These are phyloP conservation scores for Drosophila paulistorum DNA, from an alignment of 1,140 invertebrate genomes.

Conservation along the genomic window DNA sequence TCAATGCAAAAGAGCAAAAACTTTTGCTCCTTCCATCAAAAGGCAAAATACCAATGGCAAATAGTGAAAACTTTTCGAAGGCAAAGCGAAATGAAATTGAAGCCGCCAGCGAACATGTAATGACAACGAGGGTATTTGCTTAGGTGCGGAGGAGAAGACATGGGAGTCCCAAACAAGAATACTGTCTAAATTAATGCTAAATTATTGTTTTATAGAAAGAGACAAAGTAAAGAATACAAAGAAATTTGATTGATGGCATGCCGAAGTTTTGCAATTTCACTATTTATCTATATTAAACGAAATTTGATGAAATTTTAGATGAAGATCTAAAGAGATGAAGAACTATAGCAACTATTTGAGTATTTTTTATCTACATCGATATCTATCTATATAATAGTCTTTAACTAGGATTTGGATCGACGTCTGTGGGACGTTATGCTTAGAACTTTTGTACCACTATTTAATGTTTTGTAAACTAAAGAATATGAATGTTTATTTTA, in stretches of 20 bases:
- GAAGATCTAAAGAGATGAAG: no score
- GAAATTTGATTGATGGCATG: slow-evolving; percentile 4
- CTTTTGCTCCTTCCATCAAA: slow-evolving; percentile 40
- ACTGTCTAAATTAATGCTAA: slow-evolving; percentile 61
- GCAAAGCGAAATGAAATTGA: slow-evolving; percentile 47
- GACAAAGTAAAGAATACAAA: slow-evolving; percentile 72
- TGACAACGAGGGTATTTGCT: neutral
- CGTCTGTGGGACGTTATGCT: no score
- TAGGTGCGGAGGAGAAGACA: neutral
- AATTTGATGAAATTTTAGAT: no score
- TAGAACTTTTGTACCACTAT: no score
- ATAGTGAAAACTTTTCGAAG: slow-evolving; percentile 59
- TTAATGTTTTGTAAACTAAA: no score
- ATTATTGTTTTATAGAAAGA: slow-evolving; percentile 73
- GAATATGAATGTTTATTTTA: no score
- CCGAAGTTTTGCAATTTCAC: neutral
- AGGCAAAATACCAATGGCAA: slow-evolving; percentile 58
- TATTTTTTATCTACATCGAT: no score
- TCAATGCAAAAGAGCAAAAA: slow-evolving; percentile 67
- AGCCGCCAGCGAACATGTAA: slow-evolving; percentile 45
- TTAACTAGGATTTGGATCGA: no score
- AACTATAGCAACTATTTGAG: no score
- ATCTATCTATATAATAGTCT: no score
- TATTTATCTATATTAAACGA: no score
- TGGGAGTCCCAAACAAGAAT: slow-evolving; percentile 17